phyloP scores from a whole-genome alignment of 1,140 invertebrate genomes.

The Caenorhabditis briggsae region DNA sequence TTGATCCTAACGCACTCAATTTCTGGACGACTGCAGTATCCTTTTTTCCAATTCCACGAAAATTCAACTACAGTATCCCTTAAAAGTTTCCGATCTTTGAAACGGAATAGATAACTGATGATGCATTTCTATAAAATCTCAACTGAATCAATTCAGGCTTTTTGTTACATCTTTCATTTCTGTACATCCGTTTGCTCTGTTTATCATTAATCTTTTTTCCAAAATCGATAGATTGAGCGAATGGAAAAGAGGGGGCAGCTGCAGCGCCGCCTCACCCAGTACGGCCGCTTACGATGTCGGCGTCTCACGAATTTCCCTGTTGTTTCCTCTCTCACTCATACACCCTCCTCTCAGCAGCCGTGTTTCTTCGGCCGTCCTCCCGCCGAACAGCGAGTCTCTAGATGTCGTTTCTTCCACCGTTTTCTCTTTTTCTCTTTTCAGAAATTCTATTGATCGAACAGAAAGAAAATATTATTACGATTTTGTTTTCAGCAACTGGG shows the following conservation, averaged over 20 bases:
- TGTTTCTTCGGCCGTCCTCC: constrained; percentile 35
- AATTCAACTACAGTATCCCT: too few species aligned
- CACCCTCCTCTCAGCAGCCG: constrained; percentile 14
- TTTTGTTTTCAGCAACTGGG: constrained; percentile 35
- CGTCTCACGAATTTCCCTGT: neutral
- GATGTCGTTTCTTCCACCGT: constrained; percentile 20
- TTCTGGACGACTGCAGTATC: too few species aligned
- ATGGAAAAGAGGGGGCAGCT: constrained; percentile 31
- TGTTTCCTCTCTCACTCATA: neutral
- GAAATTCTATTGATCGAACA: neutral
- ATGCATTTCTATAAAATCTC: too few species aligned
- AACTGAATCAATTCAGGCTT: too few species aligned
- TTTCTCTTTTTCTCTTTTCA: constrained; percentile 3
- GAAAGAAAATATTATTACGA: neutral
- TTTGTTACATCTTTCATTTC: too few species aligned
- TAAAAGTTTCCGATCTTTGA: too few species aligned
- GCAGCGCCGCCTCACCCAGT: constrained; percentile 40
- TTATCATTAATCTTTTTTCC: constrained; percentile 17
- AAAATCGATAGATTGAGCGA: constrained; percentile 49
- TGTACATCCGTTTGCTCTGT: neutral
- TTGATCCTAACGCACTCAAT: too few species aligned
- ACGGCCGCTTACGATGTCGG: constrained; percentile 38
- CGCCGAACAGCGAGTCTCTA: constrained; percentile 36
- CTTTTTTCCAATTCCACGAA: too few species aligned
- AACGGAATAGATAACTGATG: too few species aligned